Base-by-base conservation (phyloP, 2,888 invertebrate species). In the Hyles lineata region DNA sequence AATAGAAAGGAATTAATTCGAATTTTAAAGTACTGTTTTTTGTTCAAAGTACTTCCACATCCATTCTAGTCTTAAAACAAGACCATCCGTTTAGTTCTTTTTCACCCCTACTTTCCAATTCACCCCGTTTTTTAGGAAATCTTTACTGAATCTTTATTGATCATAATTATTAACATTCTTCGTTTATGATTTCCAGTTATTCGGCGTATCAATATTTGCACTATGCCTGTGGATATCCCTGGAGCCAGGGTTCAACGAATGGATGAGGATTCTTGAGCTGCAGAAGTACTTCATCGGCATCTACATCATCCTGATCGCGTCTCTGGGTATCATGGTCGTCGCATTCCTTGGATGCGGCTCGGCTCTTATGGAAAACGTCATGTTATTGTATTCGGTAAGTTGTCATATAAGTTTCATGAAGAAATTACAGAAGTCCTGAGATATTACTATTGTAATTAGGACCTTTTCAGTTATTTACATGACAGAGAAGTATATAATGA, bases 301-400 rank as follows among this genome's bases (percentile, higher is more conserved):
- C 80, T 98, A 98, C 88, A 95, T 98, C 75, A 95, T 98, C 76
- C 96, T 98, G 73, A 95, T 96, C 70, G 95, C 95, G 0, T 96
- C 97, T 1, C 91, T 97, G 23, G 89, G 97, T 25, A 95, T 98
- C 80, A 96, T 98, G 96, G 94, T 96, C 1, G 96, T 97, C 19
- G 96, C 97, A 0, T 97, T 98, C 89, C 89, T 98, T 70, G 98
- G 98, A 52, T 98, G 98, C 82, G 96, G 97, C 1, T 97, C 97
- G n/a, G 97, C 98, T 0, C 92, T 98, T 9, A 96, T 97, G 95
- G 98, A 98, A 88, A 97, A 96, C 81, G 93, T 96, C 0, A 73
- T 95, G 72, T 95, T 97, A 2, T 92, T 98, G 4, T 95, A 96
- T 73, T 93, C 95, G 73, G 98, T 98, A 94, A 96, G 97, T 80